Evolutionary conservation across 2,113 vertebrate species (phyloP).

Genomic region (Ariopsis seemanni): DNA sequence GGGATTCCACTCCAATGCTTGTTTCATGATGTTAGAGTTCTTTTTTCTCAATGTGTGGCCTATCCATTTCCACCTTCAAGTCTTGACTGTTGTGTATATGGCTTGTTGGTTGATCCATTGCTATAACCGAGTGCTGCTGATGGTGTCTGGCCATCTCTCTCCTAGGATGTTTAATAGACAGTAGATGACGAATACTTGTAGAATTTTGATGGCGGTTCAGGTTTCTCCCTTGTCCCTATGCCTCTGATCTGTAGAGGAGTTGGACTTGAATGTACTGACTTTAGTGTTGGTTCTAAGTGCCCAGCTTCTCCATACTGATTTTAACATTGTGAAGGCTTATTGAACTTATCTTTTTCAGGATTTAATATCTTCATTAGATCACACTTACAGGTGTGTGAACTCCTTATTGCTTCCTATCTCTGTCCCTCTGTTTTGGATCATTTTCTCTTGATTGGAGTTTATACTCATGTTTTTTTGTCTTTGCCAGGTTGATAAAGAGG

Average conservation of each 20-base stretch:
- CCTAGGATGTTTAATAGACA: neutral
- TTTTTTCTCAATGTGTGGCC: neutral
- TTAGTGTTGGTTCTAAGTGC: no score
- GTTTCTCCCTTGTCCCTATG: neutral
- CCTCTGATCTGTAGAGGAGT: neutral
- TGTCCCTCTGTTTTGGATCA: neutral
- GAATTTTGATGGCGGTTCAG: neutral
- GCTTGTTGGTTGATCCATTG: neutral
- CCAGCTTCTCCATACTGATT: no score
- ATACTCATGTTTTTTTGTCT: neutral
- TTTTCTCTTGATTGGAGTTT: neutral
- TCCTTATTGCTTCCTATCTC: no score
- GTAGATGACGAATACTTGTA: neutral
- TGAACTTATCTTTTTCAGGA: no score
- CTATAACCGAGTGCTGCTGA: neutral
- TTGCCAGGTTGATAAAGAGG: neutral
- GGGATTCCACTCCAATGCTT: neutral
- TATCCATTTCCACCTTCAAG: neutral
- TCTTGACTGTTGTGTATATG: neutral
- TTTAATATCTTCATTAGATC: no score
- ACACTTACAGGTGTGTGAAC: no score
- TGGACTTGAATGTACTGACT: no score
- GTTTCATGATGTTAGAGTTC: neutral
- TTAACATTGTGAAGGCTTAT: no score
- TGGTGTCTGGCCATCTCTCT: neutral